Percentiles rank a stretch among this genome's conserved stretches.
These are phyloP conservation scores for Allygus modestus DNA, from an alignment of 2,888 invertebrate species.

Conservation along the genomic window DNA sequence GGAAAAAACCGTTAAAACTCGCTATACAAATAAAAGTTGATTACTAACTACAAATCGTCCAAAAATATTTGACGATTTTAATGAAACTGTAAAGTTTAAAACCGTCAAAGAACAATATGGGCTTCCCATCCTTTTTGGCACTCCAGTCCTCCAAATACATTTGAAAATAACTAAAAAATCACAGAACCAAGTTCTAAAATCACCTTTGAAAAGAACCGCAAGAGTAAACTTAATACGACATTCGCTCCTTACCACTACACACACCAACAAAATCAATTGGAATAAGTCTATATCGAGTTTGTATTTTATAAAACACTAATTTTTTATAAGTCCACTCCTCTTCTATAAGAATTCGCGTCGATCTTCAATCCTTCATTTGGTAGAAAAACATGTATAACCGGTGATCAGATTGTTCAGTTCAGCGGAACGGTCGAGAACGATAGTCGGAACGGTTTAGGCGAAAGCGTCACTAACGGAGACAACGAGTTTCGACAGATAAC, in stretches of 20 bases:
- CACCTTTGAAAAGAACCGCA: background rate
- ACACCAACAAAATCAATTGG: constrained; percentile 36
- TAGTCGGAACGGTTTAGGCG: background rate
- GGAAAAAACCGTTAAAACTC: too few relatives aligned
- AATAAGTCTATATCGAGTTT: constrained; percentile 49
- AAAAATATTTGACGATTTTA: too few relatives aligned
- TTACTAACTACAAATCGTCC: too few relatives aligned
- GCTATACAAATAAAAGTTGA: too few relatives aligned
- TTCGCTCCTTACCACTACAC: background rate
- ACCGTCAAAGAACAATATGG: background rate
- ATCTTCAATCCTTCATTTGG: background rate
- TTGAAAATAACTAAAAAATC: constrained; percentile 38
- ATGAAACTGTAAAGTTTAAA: background rate
- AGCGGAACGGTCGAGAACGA: background rate
- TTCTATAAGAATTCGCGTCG: background rate
- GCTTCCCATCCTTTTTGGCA: background rate
- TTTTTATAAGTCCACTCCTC: constrained; percentile 28
- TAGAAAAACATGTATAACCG: constrained; percentile 19
- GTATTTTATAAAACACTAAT: constrained; percentile 55
- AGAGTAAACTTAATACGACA: constrained; percentile 25
- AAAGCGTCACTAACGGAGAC: too few relatives aligned
- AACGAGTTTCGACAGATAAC: too few relatives aligned
- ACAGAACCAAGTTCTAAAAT: constrained; percentile 53
- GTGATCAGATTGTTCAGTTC: constrained; percentile 21
- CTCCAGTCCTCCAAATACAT: background rate